These are phyloP conservation scores for Luehdorfia chinensis DNA, from an alignment of 1,140 invertebrate genomes.

Conservation along the genomic window DNA sequence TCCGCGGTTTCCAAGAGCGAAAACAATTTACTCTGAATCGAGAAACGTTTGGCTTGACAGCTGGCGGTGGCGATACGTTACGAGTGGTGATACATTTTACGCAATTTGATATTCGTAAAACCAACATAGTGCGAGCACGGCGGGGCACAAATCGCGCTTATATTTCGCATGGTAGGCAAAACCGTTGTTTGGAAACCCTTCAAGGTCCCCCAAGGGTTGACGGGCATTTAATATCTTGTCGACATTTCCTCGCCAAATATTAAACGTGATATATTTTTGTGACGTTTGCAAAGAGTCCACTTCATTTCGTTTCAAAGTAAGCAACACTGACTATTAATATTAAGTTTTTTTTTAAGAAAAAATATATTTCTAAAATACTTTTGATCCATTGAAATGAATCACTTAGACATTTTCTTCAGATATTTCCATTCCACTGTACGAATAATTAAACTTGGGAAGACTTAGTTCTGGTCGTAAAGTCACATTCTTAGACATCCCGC, in stretches of 20 bases:
- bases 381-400: no score
- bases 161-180: conserved; percentile 21
- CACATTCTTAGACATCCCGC: conserved; percentile 7
- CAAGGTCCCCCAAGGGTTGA: conserved; percentile 30
- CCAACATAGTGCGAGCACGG: conserved; percentile 7
- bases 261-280: conserved; percentile 23
- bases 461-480: conserved; percentile 1
- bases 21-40: background rate
- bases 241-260: conserved; percentile 41
- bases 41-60: conserved; percentile 1
- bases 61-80: no score
- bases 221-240: conserved; percentile 37
- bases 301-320: no score
- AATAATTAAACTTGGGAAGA: conserved; percentile 2
- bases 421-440: background rate
- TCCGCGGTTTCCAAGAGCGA: background rate
- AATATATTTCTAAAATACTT: no score
- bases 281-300: no score
- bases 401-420: conserved; percentile 5
- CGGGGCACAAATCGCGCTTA: conserved; percentile 6
- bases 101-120: conserved; percentile 17
- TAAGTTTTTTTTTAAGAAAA: no score
- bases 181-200: conserved; percentile 40
- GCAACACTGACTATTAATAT: no score
- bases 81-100: background rate